phyloP scores from a whole-genome alignment of 2,113 vertebrate species.

The Daubentonia madagascariensis region DNA sequence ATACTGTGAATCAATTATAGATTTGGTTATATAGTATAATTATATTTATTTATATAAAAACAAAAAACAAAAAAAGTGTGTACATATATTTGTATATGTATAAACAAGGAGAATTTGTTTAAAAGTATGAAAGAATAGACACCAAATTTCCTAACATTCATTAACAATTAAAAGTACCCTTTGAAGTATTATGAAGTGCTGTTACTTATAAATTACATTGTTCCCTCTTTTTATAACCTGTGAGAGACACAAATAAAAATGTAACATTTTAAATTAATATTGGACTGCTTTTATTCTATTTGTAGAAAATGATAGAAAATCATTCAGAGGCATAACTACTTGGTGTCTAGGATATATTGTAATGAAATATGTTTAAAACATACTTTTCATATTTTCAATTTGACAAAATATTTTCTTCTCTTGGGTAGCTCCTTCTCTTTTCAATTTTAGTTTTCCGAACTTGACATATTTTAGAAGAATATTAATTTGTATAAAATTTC shows the following conservation, averaged over 20 bases:
- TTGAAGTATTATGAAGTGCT: neutral
- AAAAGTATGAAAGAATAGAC: neutral
- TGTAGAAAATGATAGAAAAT: neutral
- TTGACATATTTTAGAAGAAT: conserved; percentile 6
- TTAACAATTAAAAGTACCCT: neutral
- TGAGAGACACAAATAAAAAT: conserved; percentile 1
- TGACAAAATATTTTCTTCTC: neutral
- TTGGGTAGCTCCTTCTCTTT: neutral
- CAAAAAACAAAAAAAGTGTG: neutral
- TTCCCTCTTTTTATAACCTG: neutral
- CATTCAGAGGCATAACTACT: neutral
- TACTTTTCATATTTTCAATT: conserved; percentile 23
- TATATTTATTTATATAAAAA: neutral
- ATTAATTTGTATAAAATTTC: conserved; percentile 31
- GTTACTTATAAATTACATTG: neutral
- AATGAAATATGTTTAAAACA: neutral
- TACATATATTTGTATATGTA: neutral
- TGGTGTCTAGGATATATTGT: neutral
- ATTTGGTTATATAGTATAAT: neutral
- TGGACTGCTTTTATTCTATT: neutral
- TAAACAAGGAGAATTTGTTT: neutral
- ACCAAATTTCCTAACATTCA: neutral
- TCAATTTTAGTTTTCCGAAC: neutral
- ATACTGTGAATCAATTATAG: neutral
- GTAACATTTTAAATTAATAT: neutral